Evolutionary conservation across 2,888 invertebrate genomes (phyloP).

Genomic region (Rhogogaster chlorosoma): DNA sequence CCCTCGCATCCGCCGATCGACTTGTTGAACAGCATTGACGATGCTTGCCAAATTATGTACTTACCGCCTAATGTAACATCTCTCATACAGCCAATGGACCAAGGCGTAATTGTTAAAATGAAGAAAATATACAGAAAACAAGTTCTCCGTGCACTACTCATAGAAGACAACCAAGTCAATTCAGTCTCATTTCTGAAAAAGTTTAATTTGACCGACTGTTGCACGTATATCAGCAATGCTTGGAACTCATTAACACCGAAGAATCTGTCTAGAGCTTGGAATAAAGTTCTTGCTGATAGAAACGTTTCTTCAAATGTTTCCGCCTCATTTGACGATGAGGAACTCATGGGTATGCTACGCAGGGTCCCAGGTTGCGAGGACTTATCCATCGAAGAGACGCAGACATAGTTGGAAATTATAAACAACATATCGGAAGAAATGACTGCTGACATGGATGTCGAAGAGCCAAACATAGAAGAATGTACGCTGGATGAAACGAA

Average conservation of each 20-base stretch:
- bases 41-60: slow-evolving; percentile 47
- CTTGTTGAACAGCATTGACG: slow-evolving; percentile 41
- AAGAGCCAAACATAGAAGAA: neutral
- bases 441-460: slow-evolving; percentile 10
- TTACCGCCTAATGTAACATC: slow-evolving; percentile 53
- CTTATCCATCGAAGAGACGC: slow-evolving; percentile 1
- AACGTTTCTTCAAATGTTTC: neutral
- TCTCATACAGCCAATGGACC: slow-evolving; percentile 51
- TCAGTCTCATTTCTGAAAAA: neutral
- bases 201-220: neutral
- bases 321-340: neutral
- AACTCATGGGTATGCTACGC: slow-evolving; percentile 14
- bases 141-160: slow-evolving; percentile 13
- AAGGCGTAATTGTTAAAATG: slow-evolving; percentile 40
- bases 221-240: neutral
- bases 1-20: slow-evolving; percentile 50
- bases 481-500: neutral
- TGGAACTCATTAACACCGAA: neutral
- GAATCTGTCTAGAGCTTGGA: slow-evolving; percentile 5
- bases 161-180: neutral
- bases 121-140: slow-evolving; percentile 30
- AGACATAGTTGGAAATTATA: slow-evolving; percentile 19
- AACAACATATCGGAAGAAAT: slow-evolving; percentile 22
- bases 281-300: neutral
- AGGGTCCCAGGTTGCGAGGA: neutral